Evolutionary conservation across 1,140 invertebrate species (phyloP), one percentile per base, ranked within the genome.

Genomic region (Macrosteles quadrilineatus): DNA sequence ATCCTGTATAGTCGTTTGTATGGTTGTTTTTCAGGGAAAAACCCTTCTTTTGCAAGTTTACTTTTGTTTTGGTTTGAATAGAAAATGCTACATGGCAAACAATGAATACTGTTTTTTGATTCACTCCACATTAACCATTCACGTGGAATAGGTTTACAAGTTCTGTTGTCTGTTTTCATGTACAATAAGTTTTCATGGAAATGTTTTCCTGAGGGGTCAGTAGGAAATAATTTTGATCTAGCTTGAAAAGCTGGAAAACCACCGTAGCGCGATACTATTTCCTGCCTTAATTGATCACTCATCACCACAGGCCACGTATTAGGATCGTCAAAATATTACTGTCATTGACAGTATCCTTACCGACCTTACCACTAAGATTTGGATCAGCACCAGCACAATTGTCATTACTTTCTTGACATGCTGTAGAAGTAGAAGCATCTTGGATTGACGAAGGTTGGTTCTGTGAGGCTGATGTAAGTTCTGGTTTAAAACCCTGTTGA

Each of bases 121-220:
- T 47, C 66, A 29, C 66, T 67, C 66, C 66, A 67, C n/a, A 67
- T 67, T 67, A 32, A 67, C 32, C 66, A 67, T 40, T 67, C 43
- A 40, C 66, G 43, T 67, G 32, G 32, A 67, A 67, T 27, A 57
- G 21, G 50, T 40, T 32, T 32, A 32, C 66, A 27, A 57, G 64
- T 45, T 66, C 64, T 66, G n/a, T n/a, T n/a, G n/a, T n/a, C n/a
- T n/a, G 64, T 66, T 66, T 66, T 66, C 64, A 66, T 66, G 64
- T 66, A 66, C 64, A 66, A 43, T 4, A 66, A 45, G 57, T 40
- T 67, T 29, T 67, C 66, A 6, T 67, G 66, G 25, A 67, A 67
- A 40, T 25, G 25, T 67, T 53, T 67, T 53, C 66, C 43, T 57
- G 66, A 53, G 1, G 31, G 27, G 27, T 21, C 40, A 29, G 27